Evolutionary conservation across 2,797 vertebrate species (phyloP), one percentile per base, ranked within the genome.

Genomic region (Chelmon rostratus): DNA sequence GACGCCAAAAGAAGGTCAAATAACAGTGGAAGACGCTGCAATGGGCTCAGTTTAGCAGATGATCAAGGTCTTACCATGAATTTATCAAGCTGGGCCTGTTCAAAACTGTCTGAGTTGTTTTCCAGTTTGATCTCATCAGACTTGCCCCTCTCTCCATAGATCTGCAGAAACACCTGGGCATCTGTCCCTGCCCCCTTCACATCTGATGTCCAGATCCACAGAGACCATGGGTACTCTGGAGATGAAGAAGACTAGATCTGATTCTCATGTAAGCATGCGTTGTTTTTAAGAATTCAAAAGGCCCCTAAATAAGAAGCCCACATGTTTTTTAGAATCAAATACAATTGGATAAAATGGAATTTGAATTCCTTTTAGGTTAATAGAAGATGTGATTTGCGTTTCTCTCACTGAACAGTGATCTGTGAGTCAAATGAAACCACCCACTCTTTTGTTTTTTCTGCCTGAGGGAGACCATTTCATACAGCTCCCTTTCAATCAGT

Each of bases 181-280:
- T 99, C 98, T 7, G 98, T 99, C 13, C 97, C 98, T 0, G 98
- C 97, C 4, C 97, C 98, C 90, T 98, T 99, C 52, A 98, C 86
- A 37, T 99, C 98, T 0, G 97, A 98, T 0, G 98, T 99, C 95
- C 95, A 99, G 82, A 99, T 97, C 97, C 97, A 99, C 68, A 99
- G 90, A 3, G 98, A 99, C 98, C 98, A 99, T 0, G 97, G 96
- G 64, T 89, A 96, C 91, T 98, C 98, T 99, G 59, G 15, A 71
- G 59, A 3, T 9, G 58, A 61, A 28, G 76, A 47, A 15, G 33
- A 73, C 28, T 28, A 23, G 21, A 50, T 28, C 58, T 35, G n/a
- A 70, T 11, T 31, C 3, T 46, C 19, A 68, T 18, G 8, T 5
- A 33, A 15, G 25, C 4, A 5, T 31, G 13, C n/a, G 12, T 21